Base-by-base conservation (phyloP, 2,888 invertebrate species). In the Ormyrus pomaceus region DNA sequence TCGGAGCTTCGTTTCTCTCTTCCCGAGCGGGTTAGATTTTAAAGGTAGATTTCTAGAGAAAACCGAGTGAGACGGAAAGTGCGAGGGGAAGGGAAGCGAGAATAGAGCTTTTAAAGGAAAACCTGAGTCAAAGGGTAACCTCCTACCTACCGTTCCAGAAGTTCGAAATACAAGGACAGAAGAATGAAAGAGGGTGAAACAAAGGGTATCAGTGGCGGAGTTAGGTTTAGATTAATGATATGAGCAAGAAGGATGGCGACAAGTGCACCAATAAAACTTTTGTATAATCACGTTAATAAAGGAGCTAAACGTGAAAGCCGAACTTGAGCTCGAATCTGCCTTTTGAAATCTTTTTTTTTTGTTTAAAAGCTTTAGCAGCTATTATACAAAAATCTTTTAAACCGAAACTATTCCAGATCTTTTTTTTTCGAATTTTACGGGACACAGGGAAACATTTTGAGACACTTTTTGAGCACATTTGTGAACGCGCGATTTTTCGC, bases 31-130 rank as follows among this genome's bases (percentile, higher is more conserved):
- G 70, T 59, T 66, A 64, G 74, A 74, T 79, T 70, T 73, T 64
- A 64, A 64, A 56, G 19, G 13, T 64, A 64, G 69, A 69, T 73
- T 68, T 46, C 19, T 34, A 46, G 51, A 48, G 9, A 10, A 72
- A 59, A 45, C 5, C 6, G 58, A 59, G 59, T 11, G 72, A 74
- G 34, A n/a, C 75, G 48, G 76, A 56, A 34, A 61, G 58, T 34
- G 71, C n/a, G 62, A 58, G 58, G 53, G 62, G 51, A 34, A 45
- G 72, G 46, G 78, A 55, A 48, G 59, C 55, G 59, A 79, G 13
- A 69, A 78, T 80, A 62, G 59, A 74, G 74, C 55, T 74, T 72
- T 69, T 77, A 81, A 79, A 79, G 78, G 70, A 75, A 65, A 78
- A 58, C 50, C 61, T 34, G 34, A 34, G 74, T 82, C 81, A 80